Evolutionary conservation across 35 echinoderm and acorn worm species (phyloP).

Genomic region (Ophioderma brevispina): DNA sequence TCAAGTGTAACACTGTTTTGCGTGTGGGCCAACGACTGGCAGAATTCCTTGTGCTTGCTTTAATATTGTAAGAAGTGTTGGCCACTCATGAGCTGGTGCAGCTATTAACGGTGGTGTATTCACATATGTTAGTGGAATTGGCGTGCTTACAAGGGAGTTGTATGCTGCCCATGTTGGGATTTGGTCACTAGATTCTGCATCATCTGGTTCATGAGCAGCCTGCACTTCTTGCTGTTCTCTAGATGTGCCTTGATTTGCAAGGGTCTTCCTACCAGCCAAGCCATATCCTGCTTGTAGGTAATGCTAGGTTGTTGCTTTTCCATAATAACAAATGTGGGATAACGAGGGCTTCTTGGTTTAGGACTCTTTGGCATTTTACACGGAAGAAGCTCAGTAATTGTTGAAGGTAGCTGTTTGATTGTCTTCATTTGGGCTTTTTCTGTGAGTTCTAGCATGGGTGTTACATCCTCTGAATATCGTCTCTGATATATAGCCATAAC

Average conservation of each 20-base stretch:
- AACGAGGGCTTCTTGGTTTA: background rate
- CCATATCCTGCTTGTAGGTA: conserved; percentile 17
- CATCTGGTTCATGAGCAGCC: background rate
- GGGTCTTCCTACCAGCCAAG: background rate
- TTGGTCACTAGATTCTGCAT: background rate
- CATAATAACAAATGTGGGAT: background rate
- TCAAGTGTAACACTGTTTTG: no score
- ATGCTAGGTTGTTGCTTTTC: background rate
- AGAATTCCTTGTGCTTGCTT: conserved; percentile 48
- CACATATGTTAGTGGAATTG: conserved; percentile 5
- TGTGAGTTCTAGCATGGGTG: background rate
- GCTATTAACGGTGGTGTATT: conserved; percentile 17
- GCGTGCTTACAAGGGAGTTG: conserved; percentile 16
- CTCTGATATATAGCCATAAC: conserved; percentile 25
- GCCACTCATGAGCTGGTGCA: conserved; percentile 45
- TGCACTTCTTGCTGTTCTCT: background rate
- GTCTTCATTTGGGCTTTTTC: background rate
- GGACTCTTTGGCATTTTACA: conserved; percentile 17
- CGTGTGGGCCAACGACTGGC: conserved; percentile 17
- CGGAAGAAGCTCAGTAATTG: background rate
- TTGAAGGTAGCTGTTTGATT: background rate
- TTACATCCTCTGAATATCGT: background rate
- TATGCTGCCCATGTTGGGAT: conserved; percentile 51
- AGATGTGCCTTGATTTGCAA: background rate
- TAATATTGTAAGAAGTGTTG: conserved; percentile 27